Evolutionary conservation across 2,888 invertebrate genomes (phyloP).

Genomic region (Pimpla rufipes): DNA sequence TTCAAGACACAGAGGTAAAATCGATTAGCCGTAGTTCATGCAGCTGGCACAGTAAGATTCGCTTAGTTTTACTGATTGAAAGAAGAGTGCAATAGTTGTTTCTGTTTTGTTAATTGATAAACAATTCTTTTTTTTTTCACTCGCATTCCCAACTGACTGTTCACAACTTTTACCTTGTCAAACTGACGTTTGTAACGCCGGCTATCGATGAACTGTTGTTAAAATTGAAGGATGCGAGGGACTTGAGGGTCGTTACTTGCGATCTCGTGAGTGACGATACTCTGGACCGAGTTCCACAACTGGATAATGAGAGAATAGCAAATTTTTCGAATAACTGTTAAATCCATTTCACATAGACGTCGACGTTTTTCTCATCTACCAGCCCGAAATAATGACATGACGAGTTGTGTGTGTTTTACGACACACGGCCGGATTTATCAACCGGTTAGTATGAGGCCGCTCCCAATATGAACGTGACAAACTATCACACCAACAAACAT

Average conservation of each 20-base stretch:
- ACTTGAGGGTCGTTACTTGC: constrained; percentile 87
- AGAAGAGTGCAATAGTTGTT: not conserved
- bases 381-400: not conserved
- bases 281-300: constrained; percentile 86
- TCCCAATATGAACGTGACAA: constrained; percentile 11
- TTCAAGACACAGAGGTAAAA: not conserved
- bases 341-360: not conserved
- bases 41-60: constrained; percentile 26
- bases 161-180: constrained; percentile 78
- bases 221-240: constrained; percentile 87
- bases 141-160: constrained; percentile 29
- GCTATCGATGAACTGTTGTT: constrained; percentile 84
- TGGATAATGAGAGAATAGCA: constrained; percentile 76
- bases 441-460: constrained; percentile 3
- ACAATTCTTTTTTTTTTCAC: not conserved
- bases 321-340: constrained; percentile 55
- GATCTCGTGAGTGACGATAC: constrained; percentile 87
- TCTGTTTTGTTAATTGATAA: constrained; percentile 19
- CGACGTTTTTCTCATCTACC: not conserved
- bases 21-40: constrained; percentile 37
- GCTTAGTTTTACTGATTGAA: not conserved
- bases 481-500: constrained; percentile 1
- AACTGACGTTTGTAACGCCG: constrained; percentile 77
- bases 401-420: not conserved
- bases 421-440: not conserved